Evolutionary conservation across 1,140 invertebrate genomes (phyloP), one percentile per base, ranked within the genome.

Genomic region (Drosophila repleta): DNA sequence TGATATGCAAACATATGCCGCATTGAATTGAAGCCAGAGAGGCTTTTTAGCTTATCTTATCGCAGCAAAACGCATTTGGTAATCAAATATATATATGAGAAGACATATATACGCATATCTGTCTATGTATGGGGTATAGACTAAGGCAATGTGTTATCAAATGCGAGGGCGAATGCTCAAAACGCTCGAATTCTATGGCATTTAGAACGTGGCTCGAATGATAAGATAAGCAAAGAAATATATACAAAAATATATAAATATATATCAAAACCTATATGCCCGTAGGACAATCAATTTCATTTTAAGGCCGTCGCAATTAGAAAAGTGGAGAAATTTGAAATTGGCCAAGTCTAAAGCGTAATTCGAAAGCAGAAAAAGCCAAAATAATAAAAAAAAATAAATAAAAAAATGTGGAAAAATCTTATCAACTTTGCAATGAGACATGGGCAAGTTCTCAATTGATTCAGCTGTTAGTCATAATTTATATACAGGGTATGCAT

Each of bases 391-490:
- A 15, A 39, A 1, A 45, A 45, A 35, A 45, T 32, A 29, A 29
- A n/a, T 35, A 7, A 51, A 20, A 24, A 39, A 20, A 15, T 4
- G 7, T 8, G n/a, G 8, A 15, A 20, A 3, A 18, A 5, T 20
- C 17, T 55, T 56, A 49, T 63, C 43, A 8, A 17, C 1, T 5
- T 13, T 13, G 41, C 53, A 21, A 20, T 56, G 52, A 11, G 37
- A 8, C 53, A 56, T 10, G 32, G 32, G 46, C 65, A 68, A 13
- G 32, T 62, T 62, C 15, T 29, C 49, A 62, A 63, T 56, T 32
- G 48, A 41, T 61, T 6, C 74, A 74, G 75, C 10, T 83, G 15
- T 43, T 83, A 82, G 79, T 82, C 79, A 82, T 79, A 83, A 56
- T 67, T 51, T 5, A 21, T 24, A 24, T 48, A 48, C 43, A 13